A percentile compares a stretch with the other conserved stretches of the same genome.
Conservation (phyloP, 2,888 invertebrate species). For the Eumacrocentrus americanus region DNA sequence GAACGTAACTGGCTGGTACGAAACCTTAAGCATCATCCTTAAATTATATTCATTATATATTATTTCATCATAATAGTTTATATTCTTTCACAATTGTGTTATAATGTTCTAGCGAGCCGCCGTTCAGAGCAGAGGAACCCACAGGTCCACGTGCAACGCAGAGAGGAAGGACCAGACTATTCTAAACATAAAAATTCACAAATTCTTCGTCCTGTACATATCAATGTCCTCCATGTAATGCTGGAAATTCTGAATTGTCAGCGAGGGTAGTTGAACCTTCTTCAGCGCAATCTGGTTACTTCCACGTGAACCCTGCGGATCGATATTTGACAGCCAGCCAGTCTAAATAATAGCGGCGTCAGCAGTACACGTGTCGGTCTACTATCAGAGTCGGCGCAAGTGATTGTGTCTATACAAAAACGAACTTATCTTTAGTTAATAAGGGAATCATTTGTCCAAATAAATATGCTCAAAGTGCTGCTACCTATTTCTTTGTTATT, state of each 20-base stretch:
- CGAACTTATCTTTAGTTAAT: neutral
- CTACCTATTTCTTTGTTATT: neutral
- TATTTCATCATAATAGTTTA: neutral
- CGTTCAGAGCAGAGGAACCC: slow-evolving; percentile 22
- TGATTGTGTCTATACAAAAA: neutral
- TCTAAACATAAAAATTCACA: slow-evolving; percentile 26
- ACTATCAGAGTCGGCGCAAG: neutral
- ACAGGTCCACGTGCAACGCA: slow-evolving; percentile 28
- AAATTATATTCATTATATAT: neutral
- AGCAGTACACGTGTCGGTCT: neutral
- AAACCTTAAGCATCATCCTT: neutral
- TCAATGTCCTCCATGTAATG: neutral
- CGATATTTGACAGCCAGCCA: neutral
- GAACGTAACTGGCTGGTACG: slow-evolving; percentile 75
- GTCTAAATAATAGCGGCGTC: neutral
- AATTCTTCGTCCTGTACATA: neutral
- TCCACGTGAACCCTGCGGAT: neutral
- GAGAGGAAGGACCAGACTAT: slow-evolving; percentile 30
- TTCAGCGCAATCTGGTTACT: slow-evolving; percentile 9
- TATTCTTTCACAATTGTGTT: neutral
- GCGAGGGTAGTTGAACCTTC: neutral
- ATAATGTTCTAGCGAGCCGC: neutral
- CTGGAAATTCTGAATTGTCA: neutral
- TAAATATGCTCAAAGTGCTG: neutral
- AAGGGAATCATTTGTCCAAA: neutral